Base-by-base conservation (phyloP, 2,888 invertebrate species). In the Chloroclysta siterata region DNA sequence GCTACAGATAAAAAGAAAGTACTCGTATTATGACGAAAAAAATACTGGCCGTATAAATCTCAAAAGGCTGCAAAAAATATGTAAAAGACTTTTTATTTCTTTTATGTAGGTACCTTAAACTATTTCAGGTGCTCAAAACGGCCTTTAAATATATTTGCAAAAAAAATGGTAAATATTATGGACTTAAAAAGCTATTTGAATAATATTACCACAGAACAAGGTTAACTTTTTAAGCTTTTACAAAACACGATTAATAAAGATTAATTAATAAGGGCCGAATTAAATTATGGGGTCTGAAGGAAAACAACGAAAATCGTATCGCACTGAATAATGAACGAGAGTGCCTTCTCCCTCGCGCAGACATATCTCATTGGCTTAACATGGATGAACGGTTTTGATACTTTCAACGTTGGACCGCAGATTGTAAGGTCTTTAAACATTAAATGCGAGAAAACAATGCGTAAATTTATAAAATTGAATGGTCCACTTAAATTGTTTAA, bases 271-370 rank as follows among this genome's bases (percentile, higher is more conserved):
- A 66, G 50, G 15, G 36, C 47, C 10, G 11, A 46, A 69, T 68
- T 71, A 65, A 66, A 66, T 69, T 58, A 70, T 62, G 62, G 65
- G 56, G 54, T 47, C 51, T 64, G 53, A 63, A 60, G 73, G 75
- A 72, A 77, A 81, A 78, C 80, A 76, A 69, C 74, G 77, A 75
- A 80, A 76, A 79, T 79, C 80, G 78, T 69, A 80, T 80, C 79
- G 78, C 74, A 72, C 72, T 82, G 81, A 85, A 86, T 85, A 83
- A 85, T 84, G 78, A 79, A 85, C 64, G 67, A 68, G 60, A 33
- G 10, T 22, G 47, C 56, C 41, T 29, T 67, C 65, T 68, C 66
- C 17, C 63, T 70, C 63, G 33, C 55, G 15, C 58, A 44, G 48
- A 55, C 3, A 33, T 53, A 61, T 63, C 53, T 33, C 44, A 47